These are phyloP conservation scores for Cyprinodon brontotheroides DNA, from an alignment of 2,113 vertebrate genomes.

Conservation along the genomic window DNA sequence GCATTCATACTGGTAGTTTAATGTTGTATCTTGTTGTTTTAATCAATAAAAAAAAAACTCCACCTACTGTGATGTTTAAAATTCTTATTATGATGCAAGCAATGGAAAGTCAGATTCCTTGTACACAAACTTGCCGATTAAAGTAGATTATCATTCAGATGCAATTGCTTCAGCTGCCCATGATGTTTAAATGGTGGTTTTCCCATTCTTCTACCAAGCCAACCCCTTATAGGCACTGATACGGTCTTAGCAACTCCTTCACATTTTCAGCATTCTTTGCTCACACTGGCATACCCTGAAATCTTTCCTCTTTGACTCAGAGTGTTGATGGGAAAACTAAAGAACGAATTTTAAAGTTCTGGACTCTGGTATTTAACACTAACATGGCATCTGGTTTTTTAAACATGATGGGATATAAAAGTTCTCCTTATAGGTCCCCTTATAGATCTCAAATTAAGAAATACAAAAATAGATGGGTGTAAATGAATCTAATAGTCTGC, in stretches of 20 bases:
- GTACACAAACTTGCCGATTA: too few species aligned
- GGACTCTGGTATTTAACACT: conserved; percentile 41
- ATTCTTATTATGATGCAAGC: too few species aligned
- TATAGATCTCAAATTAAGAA: conserved; percentile 55
- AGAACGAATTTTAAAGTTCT: conserved; percentile 28
- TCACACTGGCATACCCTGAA: conserved; percentile 48
- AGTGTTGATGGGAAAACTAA: conserved; percentile 33
- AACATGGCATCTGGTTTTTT: conserved; percentile 39
- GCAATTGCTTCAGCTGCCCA: not conserved
- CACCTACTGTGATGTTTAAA: too few species aligned
- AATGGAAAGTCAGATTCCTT: too few species aligned
- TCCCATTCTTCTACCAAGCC: not conserved
- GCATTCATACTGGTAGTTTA: too few species aligned
- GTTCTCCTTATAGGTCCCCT: conserved; percentile 49
- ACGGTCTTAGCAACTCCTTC: conserved; percentile 39
- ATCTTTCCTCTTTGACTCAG: conserved; percentile 43
- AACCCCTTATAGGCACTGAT: conserved; percentile 34
- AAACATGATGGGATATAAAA: conserved; percentile 43
- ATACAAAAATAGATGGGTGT: conserved; percentile 46
- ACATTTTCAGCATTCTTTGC: conserved; percentile 59
- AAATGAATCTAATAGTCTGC: conserved; percentile 21
- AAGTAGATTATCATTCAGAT: too few species aligned
- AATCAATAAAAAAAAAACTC: too few species aligned
- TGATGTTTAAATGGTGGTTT: not conserved
- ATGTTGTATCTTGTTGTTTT: too few species aligned